Conservation (phyloP, 1,140 invertebrate genomes). For the Triops cancriformis region DNA sequence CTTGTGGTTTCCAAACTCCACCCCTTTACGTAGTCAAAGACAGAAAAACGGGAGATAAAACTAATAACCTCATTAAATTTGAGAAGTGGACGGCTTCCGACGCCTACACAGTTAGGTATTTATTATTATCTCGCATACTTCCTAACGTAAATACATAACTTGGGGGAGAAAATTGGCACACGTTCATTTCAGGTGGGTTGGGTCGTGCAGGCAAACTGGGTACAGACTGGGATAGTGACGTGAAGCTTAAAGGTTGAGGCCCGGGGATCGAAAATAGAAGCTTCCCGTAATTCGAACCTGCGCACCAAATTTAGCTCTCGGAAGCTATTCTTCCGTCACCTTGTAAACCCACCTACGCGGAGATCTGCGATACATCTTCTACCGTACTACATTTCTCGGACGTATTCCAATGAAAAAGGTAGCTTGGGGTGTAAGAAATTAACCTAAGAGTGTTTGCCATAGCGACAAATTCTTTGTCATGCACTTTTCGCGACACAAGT, state of each 20-base stretch:
- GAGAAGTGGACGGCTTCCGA: slow-evolving; percentile 36
- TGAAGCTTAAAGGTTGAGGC: slow-evolving; percentile 12
- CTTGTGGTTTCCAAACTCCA: slow-evolving; percentile 41
- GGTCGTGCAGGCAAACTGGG: neutral
- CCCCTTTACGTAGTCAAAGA: neutral
- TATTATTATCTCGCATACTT: slow-evolving; percentile 6
- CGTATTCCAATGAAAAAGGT: no score
- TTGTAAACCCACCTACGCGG: neutral
- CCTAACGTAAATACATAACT: slow-evolving; percentile 23
- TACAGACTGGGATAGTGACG: neutral
- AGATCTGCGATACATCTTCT: neutral
- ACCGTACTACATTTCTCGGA: no score
- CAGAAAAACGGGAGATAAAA: neutral
- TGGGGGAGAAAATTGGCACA: neutral
- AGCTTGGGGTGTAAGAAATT: no score
- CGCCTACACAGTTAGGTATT: slow-evolving; percentile 30
- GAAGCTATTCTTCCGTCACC: slow-evolving; percentile 9
- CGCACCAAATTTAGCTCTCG: slow-evolving; percentile 2
- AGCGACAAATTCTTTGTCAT: no score
- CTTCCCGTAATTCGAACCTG: slow-evolving; percentile 12
- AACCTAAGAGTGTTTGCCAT: no score
- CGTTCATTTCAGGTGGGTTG: slow-evolving; percentile 14
- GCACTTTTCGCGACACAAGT: no score
- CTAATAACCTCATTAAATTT: neutral
- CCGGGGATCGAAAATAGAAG: slow-evolving; percentile 2